Evolutionary conservation across 2,113 vertebrate species (phyloP).

Genomic region (Nothocercus julius): DNA sequence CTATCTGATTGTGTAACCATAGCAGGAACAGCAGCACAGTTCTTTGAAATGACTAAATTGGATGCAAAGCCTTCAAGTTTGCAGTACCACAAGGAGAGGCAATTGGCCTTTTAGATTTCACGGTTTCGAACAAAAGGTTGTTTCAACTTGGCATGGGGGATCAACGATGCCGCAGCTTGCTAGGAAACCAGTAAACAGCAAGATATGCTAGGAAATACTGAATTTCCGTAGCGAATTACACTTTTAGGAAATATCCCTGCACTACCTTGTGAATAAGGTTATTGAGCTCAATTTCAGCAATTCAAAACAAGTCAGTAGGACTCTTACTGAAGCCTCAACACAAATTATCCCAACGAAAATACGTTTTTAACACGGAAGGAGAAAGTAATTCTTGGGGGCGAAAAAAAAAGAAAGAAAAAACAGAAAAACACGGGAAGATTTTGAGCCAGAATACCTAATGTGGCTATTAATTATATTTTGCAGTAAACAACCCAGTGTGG

Average conservation of each 20-base stretch:
- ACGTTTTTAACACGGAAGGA: neutral
- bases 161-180: neutral
- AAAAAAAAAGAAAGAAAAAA: fast-evolving
- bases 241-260: neutral
- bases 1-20: neutral
- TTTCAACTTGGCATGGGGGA: neutral
- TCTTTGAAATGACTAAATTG: neutral
- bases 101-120: neutral
- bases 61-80: neutral
- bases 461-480: neutral
- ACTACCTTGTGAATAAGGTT: neutral
- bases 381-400: neutral
- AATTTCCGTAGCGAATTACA: neutral
- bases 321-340: neutral
- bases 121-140: neutral
- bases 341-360: neutral
- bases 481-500: neutral
- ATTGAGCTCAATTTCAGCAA: neutral
- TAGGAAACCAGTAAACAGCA: neutral
- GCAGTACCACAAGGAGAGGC: neutral
- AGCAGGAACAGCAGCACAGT: neutral
- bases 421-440: neutral
- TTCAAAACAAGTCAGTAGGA: neutral
- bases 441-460: neutral
- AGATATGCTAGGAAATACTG: neutral